These are phyloP conservation scores for Platichthys flesus DNA, from an alignment of 2,113 vertebrate genomes.

Conservation along the genomic window DNA sequence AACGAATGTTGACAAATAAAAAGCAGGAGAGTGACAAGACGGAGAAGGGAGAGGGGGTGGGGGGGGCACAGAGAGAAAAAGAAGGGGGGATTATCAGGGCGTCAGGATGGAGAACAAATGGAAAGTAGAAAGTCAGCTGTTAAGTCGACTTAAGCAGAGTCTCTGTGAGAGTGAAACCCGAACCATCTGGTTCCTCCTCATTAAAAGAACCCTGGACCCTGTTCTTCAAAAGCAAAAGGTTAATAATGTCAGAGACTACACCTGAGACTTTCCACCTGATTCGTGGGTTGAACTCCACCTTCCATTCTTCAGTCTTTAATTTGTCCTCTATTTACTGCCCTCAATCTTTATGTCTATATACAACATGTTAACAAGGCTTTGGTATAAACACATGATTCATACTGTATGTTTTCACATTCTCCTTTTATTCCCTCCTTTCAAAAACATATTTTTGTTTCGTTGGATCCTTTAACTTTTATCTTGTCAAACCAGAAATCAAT, in stretches of 20 bases:
- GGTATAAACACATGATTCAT: no score
- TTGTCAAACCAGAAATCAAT: no score
- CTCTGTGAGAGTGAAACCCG: neutral
- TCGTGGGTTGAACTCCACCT: neutral
- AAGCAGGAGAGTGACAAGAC: neutral
- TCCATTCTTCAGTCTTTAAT: neutral
- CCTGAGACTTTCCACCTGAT: neutral
- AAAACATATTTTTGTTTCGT: no score
- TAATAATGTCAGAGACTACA: neutral
- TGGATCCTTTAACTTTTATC: no score
- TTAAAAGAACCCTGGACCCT: conserved; percentile 12
- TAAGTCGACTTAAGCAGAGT: neutral
- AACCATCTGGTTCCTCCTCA: conserved; percentile 7
- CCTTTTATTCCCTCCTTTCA: no score
- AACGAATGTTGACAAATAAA: conserved; percentile 25
- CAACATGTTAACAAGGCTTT: no score
- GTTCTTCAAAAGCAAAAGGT: neutral
- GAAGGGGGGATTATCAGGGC: neutral
- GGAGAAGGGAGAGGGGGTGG: neutral
- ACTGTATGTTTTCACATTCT: no score
- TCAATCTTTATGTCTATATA: neutral
- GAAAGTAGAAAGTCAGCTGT: conserved; percentile 2
- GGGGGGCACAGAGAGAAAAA: neutral
- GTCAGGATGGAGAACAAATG: conserved; percentile 3
- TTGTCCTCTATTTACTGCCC: neutral